Percentiles rank a stretch among this genome's conserved stretches.
Evolutionary conservation across 2,888 invertebrate species (phyloP).

Genomic region (Boloria euphrosyne): DNA sequence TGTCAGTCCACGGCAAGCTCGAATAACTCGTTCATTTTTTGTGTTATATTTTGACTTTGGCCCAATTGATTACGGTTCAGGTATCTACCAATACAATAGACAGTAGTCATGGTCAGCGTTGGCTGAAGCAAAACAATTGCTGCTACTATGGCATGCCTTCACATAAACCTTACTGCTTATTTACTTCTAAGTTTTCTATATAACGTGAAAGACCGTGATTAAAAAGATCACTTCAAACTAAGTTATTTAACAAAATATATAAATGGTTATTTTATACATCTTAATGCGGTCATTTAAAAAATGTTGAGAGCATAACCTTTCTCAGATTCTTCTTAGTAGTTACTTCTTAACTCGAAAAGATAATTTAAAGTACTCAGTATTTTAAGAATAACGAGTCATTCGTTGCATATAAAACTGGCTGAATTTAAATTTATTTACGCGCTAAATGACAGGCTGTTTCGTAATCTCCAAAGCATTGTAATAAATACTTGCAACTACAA

Average conservation of each 20-base stretch:
- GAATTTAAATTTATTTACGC: too few species aligned
- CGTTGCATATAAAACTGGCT: background rate
- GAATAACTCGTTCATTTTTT: constrained; percentile 64
- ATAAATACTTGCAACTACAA: too few species aligned
- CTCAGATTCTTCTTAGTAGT: constrained; percentile 2
- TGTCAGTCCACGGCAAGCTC: constrained; percentile 61
- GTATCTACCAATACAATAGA: constrained; percentile 62
- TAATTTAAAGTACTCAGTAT: constrained; percentile 4
- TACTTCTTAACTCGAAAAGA: background rate
- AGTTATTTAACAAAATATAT: constrained; percentile 4
- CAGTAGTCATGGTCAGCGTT: constrained; percentile 63
- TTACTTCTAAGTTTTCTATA: background rate
- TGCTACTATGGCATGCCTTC: constrained; percentile 40
- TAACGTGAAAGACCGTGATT: background rate
- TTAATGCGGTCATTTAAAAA: constrained; percentile 12
- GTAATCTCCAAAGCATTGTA: too few species aligned
- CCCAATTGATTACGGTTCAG: constrained; percentile 65
- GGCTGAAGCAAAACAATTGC: constrained; percentile 58
- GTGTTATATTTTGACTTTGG: constrained; percentile 64
- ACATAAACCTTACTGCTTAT: constrained; percentile 21
- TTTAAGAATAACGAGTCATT: background rate
- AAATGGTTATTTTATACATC: constrained; percentile 5
- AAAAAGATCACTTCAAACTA: too few species aligned
- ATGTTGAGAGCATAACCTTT: constrained; percentile 1
- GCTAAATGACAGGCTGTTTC: too few species aligned